Base-by-base conservation (phyloP, 2,888 invertebrate genomes). In the Ernsta delagoae region DNA sequence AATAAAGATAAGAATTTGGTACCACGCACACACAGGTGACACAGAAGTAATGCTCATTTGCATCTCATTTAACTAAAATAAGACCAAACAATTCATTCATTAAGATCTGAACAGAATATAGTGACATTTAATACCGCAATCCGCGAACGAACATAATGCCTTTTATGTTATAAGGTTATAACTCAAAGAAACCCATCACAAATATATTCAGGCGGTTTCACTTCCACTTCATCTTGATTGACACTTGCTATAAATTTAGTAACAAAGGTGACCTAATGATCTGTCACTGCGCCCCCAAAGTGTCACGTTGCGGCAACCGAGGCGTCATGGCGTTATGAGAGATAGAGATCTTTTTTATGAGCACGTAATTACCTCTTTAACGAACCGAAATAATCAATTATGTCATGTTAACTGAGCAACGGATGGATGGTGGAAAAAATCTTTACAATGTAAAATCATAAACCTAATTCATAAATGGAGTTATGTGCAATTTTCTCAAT, bases 291-390 rank as follows among this genome's bases (percentile, higher is more conserved):
- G 16, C 16, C 50, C 50, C 16, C 16, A 50, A 50, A 50, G 16
- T 16, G 16, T 50, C 50, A 50, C 16, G 16, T 50, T 50, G 16
- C 50, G 50, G 7, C 50, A 12, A 16, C 50, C 12, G 7, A 50
- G 50, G 50, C 16, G 50, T 50, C n/a, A 50, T 50, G 12, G n/a
- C 12, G 43, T 43, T 43, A 43, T 43, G 45, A n/a, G 45, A 45
- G n/a, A n/a, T 45, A n/a, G n/a, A 45, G 39, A 39, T 39, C 39
- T n/a, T 24, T 39, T 39, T 39, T n/a, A 45, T n/a, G n/a, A n/a
- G 7, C 4, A 4, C n/a, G n/a, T 45, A 45, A n/a, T 45, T 45
- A 45, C 45, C n/a, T 45, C 45, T 45, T 45, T n/a, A 45, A n/a
- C 5, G 45, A 45, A 16, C 50, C 50, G 50, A 16, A 8, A 50